Percentiles rank a stretch among this genome's conserved stretches.
Evolutionary conservation across 2,113 vertebrate genomes (phyloP).

Genomic region (human (Homo sapiens)): GRCh38 chr1:192291501-192292000

Average conservation of each 20-base stretch:
- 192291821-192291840: neutral
- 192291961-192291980: neutral
- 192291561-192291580: neutral
- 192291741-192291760: neutral
- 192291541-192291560: neutral
- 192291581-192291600: neutral
- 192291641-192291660: neutral
- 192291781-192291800: neutral
- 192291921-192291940: neutral
- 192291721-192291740: neutral
- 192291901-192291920: neutral
- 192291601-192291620: neutral
- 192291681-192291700: neutral
- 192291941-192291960: neutral
- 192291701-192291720: neutral
- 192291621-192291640: neutral
- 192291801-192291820: neutral
- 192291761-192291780: neutral
- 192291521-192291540: neutral
- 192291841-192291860: neutral
- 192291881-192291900: neutral
- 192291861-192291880: neutral
- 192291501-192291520: neutral
- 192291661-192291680: neutral
- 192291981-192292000: neutral